These are phyloP conservation scores for Himantopus leucocephalus DNA, from an alignment of 2,113 vertebrate species.

Conservation along the genomic window DNA sequence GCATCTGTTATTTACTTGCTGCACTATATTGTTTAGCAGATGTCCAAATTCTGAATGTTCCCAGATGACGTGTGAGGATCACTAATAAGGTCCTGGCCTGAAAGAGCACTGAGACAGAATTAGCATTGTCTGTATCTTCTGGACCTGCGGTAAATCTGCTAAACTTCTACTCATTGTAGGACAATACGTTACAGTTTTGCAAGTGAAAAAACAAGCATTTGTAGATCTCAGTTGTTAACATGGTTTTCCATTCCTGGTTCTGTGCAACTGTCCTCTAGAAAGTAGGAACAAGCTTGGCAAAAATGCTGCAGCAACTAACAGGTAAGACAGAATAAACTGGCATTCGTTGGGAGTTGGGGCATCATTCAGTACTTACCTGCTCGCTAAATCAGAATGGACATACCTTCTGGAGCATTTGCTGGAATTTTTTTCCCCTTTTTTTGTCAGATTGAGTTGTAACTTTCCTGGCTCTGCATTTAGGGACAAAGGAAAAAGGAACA, in stretches of 20 bases:
- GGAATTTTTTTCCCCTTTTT: neutral
- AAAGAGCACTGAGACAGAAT: neutral
- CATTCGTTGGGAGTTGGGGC: neutral
- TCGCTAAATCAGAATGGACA: neutral
- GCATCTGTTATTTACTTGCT: neutral
- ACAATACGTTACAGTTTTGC: neutral
- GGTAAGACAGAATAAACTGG: neutral
- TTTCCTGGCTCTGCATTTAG: neutral
- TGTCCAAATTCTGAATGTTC: neutral
- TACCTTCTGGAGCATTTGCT: neutral
- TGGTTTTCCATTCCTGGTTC: neutral
- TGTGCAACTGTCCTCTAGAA: neutral
- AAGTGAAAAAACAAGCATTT: neutral
- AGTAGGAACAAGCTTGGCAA: neutral
- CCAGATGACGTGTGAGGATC: neutral
- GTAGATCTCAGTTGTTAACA: neutral
- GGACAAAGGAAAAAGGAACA: neutral
- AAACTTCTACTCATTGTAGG: neutral
- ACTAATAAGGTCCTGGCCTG: neutral
- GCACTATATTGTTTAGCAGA: neutral
- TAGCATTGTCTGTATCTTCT: neutral
- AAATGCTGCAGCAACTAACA: neutral
- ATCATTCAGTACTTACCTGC: accelerated
- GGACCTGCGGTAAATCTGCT: neutral
- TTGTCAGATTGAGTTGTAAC: neutral